Evolutionary conservation across 92 coral and sea anemone species (phyloP), one percentile per base, ranked within the genome.

Genomic region (Isaurus tuberculatus): DNA sequence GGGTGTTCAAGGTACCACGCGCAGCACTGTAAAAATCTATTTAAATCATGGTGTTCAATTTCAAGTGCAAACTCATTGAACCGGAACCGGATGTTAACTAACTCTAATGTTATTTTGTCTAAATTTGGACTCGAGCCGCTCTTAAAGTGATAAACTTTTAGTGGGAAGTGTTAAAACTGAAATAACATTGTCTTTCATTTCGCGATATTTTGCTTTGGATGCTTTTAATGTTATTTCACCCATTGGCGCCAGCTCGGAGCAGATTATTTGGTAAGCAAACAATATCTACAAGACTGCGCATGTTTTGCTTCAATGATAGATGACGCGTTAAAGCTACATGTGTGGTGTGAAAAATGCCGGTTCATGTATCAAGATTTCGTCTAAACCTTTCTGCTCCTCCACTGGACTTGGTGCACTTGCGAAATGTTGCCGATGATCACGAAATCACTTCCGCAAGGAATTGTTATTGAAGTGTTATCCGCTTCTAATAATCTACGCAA

Each of bases 281-380:
- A 77, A 28, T 77, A 26, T 13, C 8, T n/a, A 2, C 43, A 22
- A 17, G 43, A 57, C 82, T 77, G 82, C 82, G 82, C 82, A 77
- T 77, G 82, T 77, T 77, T 77, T 60, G 25, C 43, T 34, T 3
- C 13, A 3, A 20, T 5, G 53, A 20, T 48, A 22, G 8, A 57
- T 61, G 53, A 36, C 82, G 55, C 69, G 69, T 13, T 77, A 20
- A 13, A 3, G 30, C 7, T 32, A 10, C 15, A 32, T 22, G 34
- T 22, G 34, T 36, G 25, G 82, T 27, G 82, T 20, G 8, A 15
- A 55, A 17, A 77, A 8, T 58, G 30, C 46, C 48, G 23, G 48
- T 17, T 22, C 3, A 15, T 27, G 34, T 77, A 77, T 40, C 49
- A 37, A 48, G 65, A 30, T 20, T 22, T 48, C 26, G 11, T 19